Evolutionary conservation across 2,797 vertebrate genomes (phyloP).

Genomic region (Lophotriccus pileatus): DNA sequence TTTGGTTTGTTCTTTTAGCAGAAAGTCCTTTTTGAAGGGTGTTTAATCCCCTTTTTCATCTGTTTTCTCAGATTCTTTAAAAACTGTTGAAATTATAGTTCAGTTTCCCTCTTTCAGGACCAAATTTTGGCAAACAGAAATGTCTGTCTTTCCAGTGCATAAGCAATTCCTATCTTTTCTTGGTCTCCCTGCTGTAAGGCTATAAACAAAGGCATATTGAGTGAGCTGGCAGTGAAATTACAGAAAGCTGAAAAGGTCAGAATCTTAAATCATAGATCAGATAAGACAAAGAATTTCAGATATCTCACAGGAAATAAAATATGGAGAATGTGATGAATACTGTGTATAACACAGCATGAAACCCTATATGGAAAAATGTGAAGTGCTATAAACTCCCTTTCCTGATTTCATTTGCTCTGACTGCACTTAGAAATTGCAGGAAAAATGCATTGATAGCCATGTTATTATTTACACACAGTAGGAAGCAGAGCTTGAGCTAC

Average conservation of each 20-base stretch:
- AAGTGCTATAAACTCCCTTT: conserved; percentile 15
- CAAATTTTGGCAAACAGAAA: background rate
- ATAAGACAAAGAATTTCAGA: conserved; percentile 49
- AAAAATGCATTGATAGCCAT: background rate
- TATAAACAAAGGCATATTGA: conserved; percentile 50
- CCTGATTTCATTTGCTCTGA: conserved; percentile 22
- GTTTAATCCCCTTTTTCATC: background rate
- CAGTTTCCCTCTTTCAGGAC: background rate
- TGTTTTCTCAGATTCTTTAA: background rate
- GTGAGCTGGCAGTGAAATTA: conserved; percentile 32
- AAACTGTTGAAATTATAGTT: background rate
- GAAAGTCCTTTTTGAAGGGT: background rate
- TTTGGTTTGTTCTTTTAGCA: background rate
- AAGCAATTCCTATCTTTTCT: background rate
- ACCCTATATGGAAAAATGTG: background rate
- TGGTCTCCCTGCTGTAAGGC: conserved; percentile 13
- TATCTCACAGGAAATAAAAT: conserved; percentile 43
- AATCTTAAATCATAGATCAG: conserved; percentile 48
- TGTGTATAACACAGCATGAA: conserved; percentile 1
- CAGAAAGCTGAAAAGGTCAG: conserved; percentile 61
- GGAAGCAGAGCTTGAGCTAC: background rate
- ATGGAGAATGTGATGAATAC: background rate
- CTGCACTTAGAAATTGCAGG: conserved; percentile 6
- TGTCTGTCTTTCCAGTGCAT: background rate
- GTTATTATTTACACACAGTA: conserved; percentile 5